phyloP scores from a whole-genome alignment of 2,888 invertebrate genomes.

The Platerodrilus igneus region DNA sequence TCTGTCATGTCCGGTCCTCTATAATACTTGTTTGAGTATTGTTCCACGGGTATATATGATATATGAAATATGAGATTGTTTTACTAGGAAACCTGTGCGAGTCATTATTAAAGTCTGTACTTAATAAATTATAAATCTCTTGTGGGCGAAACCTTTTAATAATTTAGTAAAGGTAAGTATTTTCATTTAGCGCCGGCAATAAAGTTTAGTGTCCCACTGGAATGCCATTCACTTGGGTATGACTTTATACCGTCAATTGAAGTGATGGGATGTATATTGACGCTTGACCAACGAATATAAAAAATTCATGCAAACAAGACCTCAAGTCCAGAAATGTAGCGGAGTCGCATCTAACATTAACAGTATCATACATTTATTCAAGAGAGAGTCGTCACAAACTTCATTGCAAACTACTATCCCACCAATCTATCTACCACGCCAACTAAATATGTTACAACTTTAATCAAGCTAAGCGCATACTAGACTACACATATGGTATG shows the following conservation, averaged over 20 bases:
- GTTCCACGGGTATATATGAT: constrained; percentile 35
- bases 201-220: constrained; percentile 13
- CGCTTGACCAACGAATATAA: constrained; percentile 21
- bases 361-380: constrained; percentile 27
- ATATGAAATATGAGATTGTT: constrained; percentile 33
- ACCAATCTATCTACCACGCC: constrained; percentile 19
- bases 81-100: too few relatives aligned
- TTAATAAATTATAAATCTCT: too few relatives aligned
- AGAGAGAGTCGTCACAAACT: constrained; percentile 21
- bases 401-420: constrained; percentile 21
- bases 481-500: too few relatives aligned
- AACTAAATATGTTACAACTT: constrained; percentile 31
- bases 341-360: constrained; percentile 27
- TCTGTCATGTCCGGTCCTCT: constrained; percentile 35
- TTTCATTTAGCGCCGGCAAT: background rate
- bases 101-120: too few relatives aligned
- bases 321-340: constrained; percentile 16
- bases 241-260: constrained; percentile 13
- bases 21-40: constrained; percentile 37
- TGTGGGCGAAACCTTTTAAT: background rate
- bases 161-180: background rate
- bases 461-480: constrained; percentile 30
- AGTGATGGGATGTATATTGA: constrained; percentile 23
- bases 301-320: constrained; percentile 24
- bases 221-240: constrained; percentile 10